phyloP scores from a whole-genome alignment of 2,113 vertebrate genomes.

The Sceloporus undulatus region DNA sequence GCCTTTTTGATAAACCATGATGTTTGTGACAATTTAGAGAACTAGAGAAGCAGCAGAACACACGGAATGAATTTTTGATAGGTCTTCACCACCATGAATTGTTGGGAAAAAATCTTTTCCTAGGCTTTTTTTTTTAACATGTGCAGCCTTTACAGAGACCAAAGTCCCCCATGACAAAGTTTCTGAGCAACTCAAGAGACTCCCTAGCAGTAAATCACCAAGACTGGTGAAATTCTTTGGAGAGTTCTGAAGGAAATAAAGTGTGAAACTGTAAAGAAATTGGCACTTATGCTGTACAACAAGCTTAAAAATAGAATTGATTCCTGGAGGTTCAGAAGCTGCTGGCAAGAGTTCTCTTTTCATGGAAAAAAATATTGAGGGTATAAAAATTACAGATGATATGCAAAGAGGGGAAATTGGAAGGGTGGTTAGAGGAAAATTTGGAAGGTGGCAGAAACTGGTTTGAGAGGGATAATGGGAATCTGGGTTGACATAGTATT shows the following conservation, averaged over 20 bases:
- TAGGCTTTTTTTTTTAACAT: conserved; percentile 26
- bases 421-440: not conserved
- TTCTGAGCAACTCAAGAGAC: conserved; percentile 45
- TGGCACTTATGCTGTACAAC: conserved; percentile 19
- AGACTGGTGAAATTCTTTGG: conserved; percentile 43
- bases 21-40: conserved; percentile 24
- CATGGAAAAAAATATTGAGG: not conserved
- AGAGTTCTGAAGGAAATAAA: conserved; percentile 42
- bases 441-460: not conserved
- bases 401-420: not conserved
- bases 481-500: not conserved
- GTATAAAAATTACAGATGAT: not conserved
- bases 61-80: not conserved
- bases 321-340: not conserved
- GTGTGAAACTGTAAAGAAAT: conserved; percentile 31
- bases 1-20: conserved; percentile 10
- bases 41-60: not conserved
- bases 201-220: conserved; percentile 21
- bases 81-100: not conserved
- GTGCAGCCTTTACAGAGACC: conserved; percentile 31
- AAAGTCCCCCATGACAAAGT: conserved; percentile 49
- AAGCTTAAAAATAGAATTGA: conserved; percentile 23
- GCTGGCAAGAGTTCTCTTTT: not conserved
- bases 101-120: conserved; percentile 31
- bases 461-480: not conserved